Base-by-base conservation (phyloP, 2,888 invertebrate genomes). In the Eupithecia pulchellata region DNA sequence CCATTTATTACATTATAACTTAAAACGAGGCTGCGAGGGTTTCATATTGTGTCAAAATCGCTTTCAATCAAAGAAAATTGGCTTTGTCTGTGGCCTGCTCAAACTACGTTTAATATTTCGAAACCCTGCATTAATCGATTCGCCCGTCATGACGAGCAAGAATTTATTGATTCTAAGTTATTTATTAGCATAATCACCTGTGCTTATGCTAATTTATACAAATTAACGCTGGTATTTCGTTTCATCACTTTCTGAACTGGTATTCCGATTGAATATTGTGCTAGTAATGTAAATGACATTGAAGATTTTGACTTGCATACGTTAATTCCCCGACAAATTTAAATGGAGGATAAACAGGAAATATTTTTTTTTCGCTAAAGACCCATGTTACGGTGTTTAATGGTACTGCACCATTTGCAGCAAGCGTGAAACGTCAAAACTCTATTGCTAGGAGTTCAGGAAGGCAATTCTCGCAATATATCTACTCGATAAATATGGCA, bases 181-280 rank as follows among this genome's bases (percentile, higher is more conserved):
- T 81, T 64, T 11, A 78, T 81, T 80, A 77, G 55, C 80, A 78
- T 79, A 77, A 73, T 72, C 62, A 74, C 52, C 30, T 72, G 47
- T 63, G 14, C 73, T 64, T 71, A 77, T 75, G 75, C 62, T 75
- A 73, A 77, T 77, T 69, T 76, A 74, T 76, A 70, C 72, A 74
- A 64, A 68, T 71, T 71, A 71, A 68, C 62, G 64, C 70, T 66
- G 69, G 47, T 67, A 61, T 67, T 58, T 32, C 14, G 39, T 69
- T 69, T 66, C 67, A 34, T 72, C 73, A 66, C 64, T 60, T 64
- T 62, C 61, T 62, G 25, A 61, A 69, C 72, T 60, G 55, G 73
- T 64, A 69, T 74, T 13, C 36, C 39, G 34, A 65, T 58, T 62
- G 34, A 61, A 57, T 57, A 57, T 27, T 29, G 57, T 8, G 27